Evolutionary conservation across 2,113 vertebrate species (phyloP).

Genomic region (Eolophus roseicapilla): DNA sequence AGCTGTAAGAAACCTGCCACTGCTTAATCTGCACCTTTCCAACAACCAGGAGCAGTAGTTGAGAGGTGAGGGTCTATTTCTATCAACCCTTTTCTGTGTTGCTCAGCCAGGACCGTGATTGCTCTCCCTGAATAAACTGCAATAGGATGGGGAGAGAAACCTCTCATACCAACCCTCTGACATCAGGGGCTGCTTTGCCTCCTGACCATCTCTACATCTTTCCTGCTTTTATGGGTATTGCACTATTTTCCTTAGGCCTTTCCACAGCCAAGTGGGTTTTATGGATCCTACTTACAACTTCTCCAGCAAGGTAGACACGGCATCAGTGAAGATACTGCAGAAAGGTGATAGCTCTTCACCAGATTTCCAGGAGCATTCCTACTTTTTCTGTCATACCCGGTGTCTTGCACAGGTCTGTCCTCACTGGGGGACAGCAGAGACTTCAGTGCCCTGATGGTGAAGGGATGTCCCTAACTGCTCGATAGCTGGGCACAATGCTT

Average conservation of each 20-base stretch:
- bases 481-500: background rate
- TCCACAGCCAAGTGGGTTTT: background rate
- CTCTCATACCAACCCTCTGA: background rate
- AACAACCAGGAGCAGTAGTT: background rate
- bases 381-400: background rate
- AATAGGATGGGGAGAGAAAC: background rate
- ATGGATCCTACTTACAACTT: background rate
- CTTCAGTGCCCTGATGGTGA: background rate
- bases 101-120: background rate
- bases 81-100: accelerated
- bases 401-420: background rate
- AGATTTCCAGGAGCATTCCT: background rate
- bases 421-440: background rate
- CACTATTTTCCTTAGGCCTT: background rate
- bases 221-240: background rate
- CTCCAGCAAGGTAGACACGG: background rate
- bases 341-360: background rate
- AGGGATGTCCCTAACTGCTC: background rate
- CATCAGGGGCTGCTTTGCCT: background rate
- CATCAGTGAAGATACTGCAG: background rate
- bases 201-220: background rate
- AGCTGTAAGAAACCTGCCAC: background rate
- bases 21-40: background rate
- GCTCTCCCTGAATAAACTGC: background rate
- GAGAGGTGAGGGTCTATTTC: background rate